Conservation (phyloP, 2,797 vertebrate species). For the Falco rusticolus region DNA sequence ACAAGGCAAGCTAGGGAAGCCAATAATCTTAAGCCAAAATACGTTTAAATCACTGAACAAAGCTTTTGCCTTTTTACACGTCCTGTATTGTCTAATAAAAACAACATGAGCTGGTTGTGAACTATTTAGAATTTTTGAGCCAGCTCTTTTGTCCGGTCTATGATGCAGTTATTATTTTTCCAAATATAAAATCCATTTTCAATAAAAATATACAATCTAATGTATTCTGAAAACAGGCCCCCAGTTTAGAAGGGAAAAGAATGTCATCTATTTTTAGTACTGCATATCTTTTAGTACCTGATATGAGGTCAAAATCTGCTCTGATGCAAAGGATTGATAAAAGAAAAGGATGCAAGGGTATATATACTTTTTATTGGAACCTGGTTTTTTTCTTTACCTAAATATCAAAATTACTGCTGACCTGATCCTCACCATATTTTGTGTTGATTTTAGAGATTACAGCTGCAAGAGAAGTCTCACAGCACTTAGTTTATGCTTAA, state of each 20-base stretch:
- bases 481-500: not conserved
- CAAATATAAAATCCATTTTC: not conserved
- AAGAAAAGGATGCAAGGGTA: not conserved
- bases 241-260: not conserved
- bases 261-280: conserved; percentile 42
- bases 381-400: not conserved
- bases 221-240: not conserved
- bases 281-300: conserved; percentile 7
- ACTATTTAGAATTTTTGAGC: not conserved
- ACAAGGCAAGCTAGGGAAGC: not conserved
- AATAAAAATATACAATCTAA: not conserved
- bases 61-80: conserved; percentile 2
- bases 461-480: not conserved
- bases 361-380: conserved; percentile 1
- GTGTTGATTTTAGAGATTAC: not conserved
- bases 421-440: not conserved
- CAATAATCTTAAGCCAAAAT: conserved; percentile 53
- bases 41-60: conserved; percentile 33
- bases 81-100: conserved; percentile 33
- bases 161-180: not conserved
- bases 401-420: conserved; percentile 12
- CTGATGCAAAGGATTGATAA: not conserved
- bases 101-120: not conserved
- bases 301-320: conserved; percentile 11
- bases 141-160: not conserved